phyloP scores from a whole-genome alignment of 1,140 invertebrate genomes.

The Cydia pomonella region DNA sequence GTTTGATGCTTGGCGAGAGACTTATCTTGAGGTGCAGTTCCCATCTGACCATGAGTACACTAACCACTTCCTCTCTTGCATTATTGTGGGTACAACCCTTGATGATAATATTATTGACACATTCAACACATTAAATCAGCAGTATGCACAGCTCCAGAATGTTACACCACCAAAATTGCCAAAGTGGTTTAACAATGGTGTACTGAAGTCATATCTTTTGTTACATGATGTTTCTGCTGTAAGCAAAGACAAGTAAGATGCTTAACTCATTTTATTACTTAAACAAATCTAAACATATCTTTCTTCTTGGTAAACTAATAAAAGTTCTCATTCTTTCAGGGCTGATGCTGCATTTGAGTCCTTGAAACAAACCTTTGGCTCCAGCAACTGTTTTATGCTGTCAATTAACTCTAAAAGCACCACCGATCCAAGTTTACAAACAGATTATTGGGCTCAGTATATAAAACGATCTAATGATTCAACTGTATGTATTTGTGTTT shows the following conservation, averaged over 20 bases:
- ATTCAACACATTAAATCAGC: conserved; percentile 88
- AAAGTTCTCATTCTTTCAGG: conserved; percentile 77
- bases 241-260: conserved; percentile 66
- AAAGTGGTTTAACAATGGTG: conserved; percentile 94
- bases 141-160: conserved; percentile 89
- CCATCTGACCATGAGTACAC: conserved; percentile 97
- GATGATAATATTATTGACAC: conserved; percentile 91
- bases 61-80: conserved; percentile 95
- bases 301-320: neutral
- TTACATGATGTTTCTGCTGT: conserved; percentile 87
- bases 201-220: conserved; percentile 94
- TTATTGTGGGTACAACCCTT: conserved; percentile 91
- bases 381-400: conserved; percentile 92
- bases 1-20: conserved; percentile 97
- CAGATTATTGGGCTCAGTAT: conserved; percentile 93
- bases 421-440: conserved; percentile 82
- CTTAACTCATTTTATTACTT: conserved; percentile 31
- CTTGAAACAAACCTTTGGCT: conserved; percentile 92
- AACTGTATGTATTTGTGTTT: conserved; percentile 55
- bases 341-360: conserved; percentile 91
- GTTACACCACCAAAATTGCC: conserved; percentile 88
- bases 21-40: conserved; percentile 93
- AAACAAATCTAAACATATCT: conserved; percentile 15
- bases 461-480: conserved; percentile 82
- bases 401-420: conserved; percentile 90